Conservation (phyloP, 1,140 invertebrate species). For the Drosophila ogumai region DNA sequence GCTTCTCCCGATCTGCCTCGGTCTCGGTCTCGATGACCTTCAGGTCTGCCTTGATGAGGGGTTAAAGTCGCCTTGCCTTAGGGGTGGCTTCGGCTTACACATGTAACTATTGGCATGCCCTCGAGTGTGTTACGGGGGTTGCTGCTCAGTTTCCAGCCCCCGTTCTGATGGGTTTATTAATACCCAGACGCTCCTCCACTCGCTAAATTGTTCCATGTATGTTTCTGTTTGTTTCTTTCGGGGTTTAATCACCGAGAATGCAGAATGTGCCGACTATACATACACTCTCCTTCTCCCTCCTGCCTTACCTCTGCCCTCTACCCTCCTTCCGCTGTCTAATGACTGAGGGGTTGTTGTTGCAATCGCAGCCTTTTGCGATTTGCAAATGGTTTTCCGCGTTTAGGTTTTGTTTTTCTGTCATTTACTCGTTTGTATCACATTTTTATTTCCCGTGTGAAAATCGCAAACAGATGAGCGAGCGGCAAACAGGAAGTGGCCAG, state of each 20-base stretch:
- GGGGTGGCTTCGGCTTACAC: slow-evolving; percentile 68
- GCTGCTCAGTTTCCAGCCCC: slow-evolving; percentile 48
- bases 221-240: slow-evolving; percentile 68
- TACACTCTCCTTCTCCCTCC: slow-evolving; percentile 20
- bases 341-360: slow-evolving; percentile 50
- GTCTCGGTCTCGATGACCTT: slow-evolving; percentile 54
- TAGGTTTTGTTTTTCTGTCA: slow-evolving; percentile 78
- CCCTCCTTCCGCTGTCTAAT: slow-evolving; percentile 3
- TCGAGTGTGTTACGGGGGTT: slow-evolving; percentile 60
- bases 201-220: slow-evolving; percentile 57
- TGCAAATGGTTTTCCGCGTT: slow-evolving; percentile 83
- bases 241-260: slow-evolving; percentile 64
- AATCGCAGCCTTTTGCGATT: slow-evolving; percentile 58
- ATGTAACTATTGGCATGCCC: slow-evolving; percentile 67
- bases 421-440: slow-evolving; percentile 75
- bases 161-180: slow-evolving; percentile 78
- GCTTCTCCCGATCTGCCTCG: not conserved
- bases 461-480: slow-evolving; percentile 52
- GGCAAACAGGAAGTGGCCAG: slow-evolving; percentile 63
- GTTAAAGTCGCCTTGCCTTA: slow-evolving; percentile 45
- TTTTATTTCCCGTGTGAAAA: slow-evolving; percentile 83
- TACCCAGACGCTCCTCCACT: slow-evolving; percentile 60
- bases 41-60: slow-evolving; percentile 44
- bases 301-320: not conserved
- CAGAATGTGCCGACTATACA: slow-evolving; percentile 12